Evolutionary conservation across 2,113 vertebrate species (phyloP), one percentile per base, ranked within the genome.

Genomic region (Vidua macroura): DNA sequence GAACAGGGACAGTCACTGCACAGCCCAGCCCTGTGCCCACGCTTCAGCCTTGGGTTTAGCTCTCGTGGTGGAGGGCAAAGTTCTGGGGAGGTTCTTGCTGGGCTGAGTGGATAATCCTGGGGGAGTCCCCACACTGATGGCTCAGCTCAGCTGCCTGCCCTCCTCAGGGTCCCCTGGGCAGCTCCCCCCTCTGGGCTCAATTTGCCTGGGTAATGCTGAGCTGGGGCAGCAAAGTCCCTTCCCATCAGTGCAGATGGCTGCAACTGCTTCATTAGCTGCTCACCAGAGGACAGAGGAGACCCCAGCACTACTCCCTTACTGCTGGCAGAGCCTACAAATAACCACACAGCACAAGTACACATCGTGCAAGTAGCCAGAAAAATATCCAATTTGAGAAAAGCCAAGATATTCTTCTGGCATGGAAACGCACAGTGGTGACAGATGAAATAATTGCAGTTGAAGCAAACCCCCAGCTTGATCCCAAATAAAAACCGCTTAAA

Each of bases 401-500:
- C 63, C 83, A 55, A 79, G 44, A 82, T 56, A 52, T 8, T 55
- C 35, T 80, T 72, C 80, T 92, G 80, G 92, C 80, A 66, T 6
- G 25, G 35, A 90, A 84, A 83, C 0, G 14, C 60, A 28, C 79
- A 48, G 63, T 20, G 41, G 64, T 73, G 79, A 60, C 83, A 93
- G 92, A 91, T 74, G 66, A 92, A 77, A 70, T 81, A 88, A 90
- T 12, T 24, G 76, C 28, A 88, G 52, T 14, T 30, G 85, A 85
- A 90, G 80, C 75, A 90, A 95, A 91, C 15, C 51, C 92, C 70
- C 92, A 95, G 83, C 81, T 85, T 79, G 69, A 89, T 84, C 58
- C 85, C 73, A 88, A 86, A 90, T 72, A 94, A 87, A 92, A 77
- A 12, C n/a, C 86, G 62, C 43, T 94, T 75, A 89, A 96, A 83